Base-by-base conservation (phyloP, 2,797 vertebrate species). In the Podarcis siculus region DNA sequence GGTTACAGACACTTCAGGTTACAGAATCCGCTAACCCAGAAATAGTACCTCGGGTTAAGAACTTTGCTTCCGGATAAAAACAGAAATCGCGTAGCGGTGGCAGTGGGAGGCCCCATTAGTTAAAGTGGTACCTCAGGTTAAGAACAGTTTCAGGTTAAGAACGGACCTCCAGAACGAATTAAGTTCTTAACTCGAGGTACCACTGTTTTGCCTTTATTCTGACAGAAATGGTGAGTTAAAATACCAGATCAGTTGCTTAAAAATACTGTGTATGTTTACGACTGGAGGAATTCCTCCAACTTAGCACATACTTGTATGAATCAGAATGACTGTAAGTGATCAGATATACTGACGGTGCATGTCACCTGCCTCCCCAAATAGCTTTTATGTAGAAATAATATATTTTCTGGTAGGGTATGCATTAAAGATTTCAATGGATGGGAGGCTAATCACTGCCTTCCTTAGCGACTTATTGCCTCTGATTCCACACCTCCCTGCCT, bases 211-310 rank as follows among this genome's bases (percentile, higher is more conserved):
- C 64, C 76, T 79, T 49, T 85, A 19, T 87, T 85, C 82, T 64
- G 49, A 39, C 69, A 78, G 71, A 79, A 88, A 78, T 76, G n/a
- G 25, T 21, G 12, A 49, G 67, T 58, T 85, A 92, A 82, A 9
- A 82, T 84, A 21, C 0, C 1, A 27, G 79, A 35, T 23, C 30
- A 13, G 66, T 76, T n/a, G 35, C 32, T 9, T 35, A 32, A 91
- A 13, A 90, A 76, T 37, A 9, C 5, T 73, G 67, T 13, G 35
- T 27, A 32, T 8, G 69, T 45, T 13, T 55, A 15, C 66, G 66
- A 73, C 21, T 79, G 71, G 39, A 61, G 12, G 10, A 58, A 83
- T 8, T 76, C 35, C 23, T 25, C 8, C 32, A 58, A 13, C 64
- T 8, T 69, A 87, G 61, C 30, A 35, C 27, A 82, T 30, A 64